Evolutionary conservation across 2,113 vertebrate species (phyloP).

Genomic region (Collichthys lucidus): DNA sequence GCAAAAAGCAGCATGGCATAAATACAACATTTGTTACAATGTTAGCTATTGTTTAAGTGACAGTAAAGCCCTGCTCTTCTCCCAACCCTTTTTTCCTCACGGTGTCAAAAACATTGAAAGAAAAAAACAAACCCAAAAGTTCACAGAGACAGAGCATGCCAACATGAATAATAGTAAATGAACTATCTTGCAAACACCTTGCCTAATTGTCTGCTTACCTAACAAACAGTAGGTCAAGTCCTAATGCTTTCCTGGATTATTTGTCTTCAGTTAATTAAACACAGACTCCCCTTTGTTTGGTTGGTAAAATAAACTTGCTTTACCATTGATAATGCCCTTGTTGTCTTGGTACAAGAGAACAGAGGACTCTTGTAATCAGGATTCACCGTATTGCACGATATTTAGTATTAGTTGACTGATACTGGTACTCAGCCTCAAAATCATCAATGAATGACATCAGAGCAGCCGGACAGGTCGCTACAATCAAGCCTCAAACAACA

Average conservation of each 20-base stretch:
- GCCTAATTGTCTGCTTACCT: constrained; percentile 4
- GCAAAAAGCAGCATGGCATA: background rate
- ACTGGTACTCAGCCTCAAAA: background rate
- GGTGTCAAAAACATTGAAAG: no score
- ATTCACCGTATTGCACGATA: no score
- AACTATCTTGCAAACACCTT: no score
- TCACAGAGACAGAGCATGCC: background rate
- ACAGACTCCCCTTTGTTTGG: background rate
- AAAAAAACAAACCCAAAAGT: no score
- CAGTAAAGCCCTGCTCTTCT: no score
- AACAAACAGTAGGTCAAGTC: background rate
- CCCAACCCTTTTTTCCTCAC: no score
- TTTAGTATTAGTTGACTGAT: no score
- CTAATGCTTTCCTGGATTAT: background rate
- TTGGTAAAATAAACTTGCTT: background rate
- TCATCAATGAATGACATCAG: background rate
- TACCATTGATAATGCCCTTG: background rate
- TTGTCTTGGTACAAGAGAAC: background rate
- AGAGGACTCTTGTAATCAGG: background rate
- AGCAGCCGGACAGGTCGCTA: no score
- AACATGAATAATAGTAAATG: background rate
- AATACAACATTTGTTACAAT: background rate
- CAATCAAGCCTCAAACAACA: no score
- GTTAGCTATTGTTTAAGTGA: background rate
- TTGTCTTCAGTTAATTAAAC: constrained; percentile 8